Conservation (phyloP, 53 echinoderm and acorn worm genomes). For the Crossaster papposus region DNA sequence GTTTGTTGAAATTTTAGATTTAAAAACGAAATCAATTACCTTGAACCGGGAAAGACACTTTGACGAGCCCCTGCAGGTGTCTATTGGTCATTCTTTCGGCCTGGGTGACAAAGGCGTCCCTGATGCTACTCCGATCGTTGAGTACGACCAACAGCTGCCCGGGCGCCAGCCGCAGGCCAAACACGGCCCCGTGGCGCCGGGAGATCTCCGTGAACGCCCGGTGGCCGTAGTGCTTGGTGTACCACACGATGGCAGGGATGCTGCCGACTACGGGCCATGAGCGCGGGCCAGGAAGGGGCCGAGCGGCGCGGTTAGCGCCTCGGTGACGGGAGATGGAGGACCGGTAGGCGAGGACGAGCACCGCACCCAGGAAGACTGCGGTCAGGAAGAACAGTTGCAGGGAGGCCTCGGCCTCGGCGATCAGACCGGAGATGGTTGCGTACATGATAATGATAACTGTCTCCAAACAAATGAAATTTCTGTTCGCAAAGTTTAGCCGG, state of each 20-base stretch:
- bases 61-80: conserved; percentile 57
- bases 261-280: conserved; percentile 70
- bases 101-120: conserved; percentile 65
- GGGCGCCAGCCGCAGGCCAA: conserved; percentile 53
- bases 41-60: conserved; percentile 70
- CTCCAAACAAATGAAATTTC: no score
- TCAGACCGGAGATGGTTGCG: neutral
- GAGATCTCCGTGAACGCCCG: conserved; percentile 69
- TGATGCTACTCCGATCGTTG: conserved; percentile 45
- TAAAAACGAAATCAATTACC: conserved; percentile 27
- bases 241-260: conserved; percentile 59
- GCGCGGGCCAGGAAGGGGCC: conserved; percentile 66
- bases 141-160: conserved; percentile 60
- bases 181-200: conserved; percentile 60
- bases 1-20: neutral
- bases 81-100: conserved; percentile 53
- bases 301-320: conserved; percentile 13
- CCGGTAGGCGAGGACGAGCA: conserved; percentile 4
- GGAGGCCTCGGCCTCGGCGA: neutral
- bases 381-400: neutral
- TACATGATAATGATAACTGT: neutral
- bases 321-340: neutral
- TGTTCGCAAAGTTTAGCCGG: no score
- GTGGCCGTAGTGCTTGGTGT: conserved; percentile 60
- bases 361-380: neutral